These are phyloP conservation scores for rabbit (Oryctolagus cuniculus) DNA, from an alignment of 2,113 vertebrate genomes.

Conservation along the genomic window mOryCun1.1 NC_091439.1:35113501-35114000, in stretches of 20 bases:
- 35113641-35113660: background rate
- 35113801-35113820: background rate
- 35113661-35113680: background rate
- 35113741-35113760: constrained; percentile 11
- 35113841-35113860: background rate
- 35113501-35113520: background rate
- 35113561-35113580: background rate
- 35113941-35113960: background rate
- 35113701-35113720: background rate
- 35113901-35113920: background rate
- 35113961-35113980: background rate
- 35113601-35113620: background rate
- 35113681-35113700: background rate
- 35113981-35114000: background rate
- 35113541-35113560: background rate
- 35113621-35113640: background rate
- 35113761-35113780: background rate
- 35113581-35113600: background rate
- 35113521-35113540: background rate
- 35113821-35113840: background rate
- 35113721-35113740: background rate
- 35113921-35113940: background rate
- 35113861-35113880: background rate
- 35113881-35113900: background rate
- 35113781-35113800: background rate